Conservation (phyloP, 2,797 vertebrate species). For the Rhodeus uyekii region DNA sequence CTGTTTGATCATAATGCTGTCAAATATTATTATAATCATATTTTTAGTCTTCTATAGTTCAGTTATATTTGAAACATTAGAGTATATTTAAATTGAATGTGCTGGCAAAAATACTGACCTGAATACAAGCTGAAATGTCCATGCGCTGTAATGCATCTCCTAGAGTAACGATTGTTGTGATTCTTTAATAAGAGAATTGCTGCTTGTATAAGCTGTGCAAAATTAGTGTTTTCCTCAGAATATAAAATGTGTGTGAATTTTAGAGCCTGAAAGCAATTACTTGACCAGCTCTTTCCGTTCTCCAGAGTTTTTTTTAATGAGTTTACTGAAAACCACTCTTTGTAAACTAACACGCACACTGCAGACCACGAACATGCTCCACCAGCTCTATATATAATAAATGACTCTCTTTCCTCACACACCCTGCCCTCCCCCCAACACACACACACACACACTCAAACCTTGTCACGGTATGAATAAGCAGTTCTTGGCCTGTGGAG, state of each 20-base stretch:
- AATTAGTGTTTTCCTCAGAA: slow-evolving; percentile 35
- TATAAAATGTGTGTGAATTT: slow-evolving; percentile 23
- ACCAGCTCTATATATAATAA: slow-evolving; percentile 78
- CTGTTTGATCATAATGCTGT: not conserved
- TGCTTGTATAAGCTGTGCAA: not conserved
- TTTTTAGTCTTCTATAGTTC: not conserved
- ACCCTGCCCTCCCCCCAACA: slow-evolving; percentile 55
- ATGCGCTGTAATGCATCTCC: not conserved
- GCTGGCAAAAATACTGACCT: not conserved
- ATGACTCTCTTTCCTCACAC: slow-evolving; percentile 68
- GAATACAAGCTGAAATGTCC: not conserved
- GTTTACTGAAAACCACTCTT: slow-evolving; percentile 49
- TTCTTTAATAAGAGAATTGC: slow-evolving; percentile 16
- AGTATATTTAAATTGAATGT: not conserved
- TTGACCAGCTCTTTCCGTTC: slow-evolving; percentile 11
- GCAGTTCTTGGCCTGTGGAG: slow-evolving; percentile 66
- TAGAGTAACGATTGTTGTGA: not conserved
- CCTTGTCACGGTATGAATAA: slow-evolving; percentile 70
- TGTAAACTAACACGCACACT: slow-evolving; percentile 59
- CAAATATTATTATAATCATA: not conserved
- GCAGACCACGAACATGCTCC: slow-evolving; percentile 65
- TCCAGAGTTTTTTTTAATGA: slow-evolving; percentile 9
- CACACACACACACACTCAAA: slow-evolving; percentile 36
- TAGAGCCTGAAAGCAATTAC: slow-evolving; percentile 29
- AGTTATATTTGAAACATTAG: not conserved